phyloP scores from a whole-genome alignment of 37 sponge, comb jelly and placozoan species.

The Aphrocallistes beatrix region DNA sequence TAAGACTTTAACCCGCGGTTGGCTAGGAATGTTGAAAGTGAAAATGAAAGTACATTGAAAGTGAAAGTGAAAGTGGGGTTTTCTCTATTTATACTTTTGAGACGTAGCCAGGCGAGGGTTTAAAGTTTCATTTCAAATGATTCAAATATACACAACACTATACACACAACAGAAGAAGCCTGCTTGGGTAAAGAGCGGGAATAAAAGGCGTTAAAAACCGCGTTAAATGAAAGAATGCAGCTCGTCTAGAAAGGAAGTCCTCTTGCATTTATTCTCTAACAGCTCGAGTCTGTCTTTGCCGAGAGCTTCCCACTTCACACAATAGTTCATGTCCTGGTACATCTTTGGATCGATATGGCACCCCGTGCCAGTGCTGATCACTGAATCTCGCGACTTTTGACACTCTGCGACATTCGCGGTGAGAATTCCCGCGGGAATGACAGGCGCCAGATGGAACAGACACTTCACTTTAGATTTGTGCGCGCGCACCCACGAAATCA shows the following conservation, averaged over 20 bases:
- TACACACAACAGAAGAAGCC: neutral
- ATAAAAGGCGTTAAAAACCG: neutral
- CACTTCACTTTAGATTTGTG: neutral
- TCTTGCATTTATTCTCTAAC: neutral
- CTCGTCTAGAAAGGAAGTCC: neutral
- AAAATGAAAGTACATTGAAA: no score
- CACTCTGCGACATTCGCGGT: no score
- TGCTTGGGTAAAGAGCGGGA: neutral
- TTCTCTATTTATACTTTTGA: no score
- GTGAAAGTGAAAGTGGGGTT: no score
- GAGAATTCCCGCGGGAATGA: neutral
- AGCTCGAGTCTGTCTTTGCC: neutral
- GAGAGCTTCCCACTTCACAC: neutral
- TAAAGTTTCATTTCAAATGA: no score
- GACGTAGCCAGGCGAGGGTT: no score
- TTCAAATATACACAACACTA: neutral
- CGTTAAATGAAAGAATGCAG: neutral
- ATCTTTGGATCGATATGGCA: neutral
- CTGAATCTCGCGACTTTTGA: neutral
- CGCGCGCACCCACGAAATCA: neutral
- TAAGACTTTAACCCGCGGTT: no score
- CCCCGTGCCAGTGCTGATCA: neutral
- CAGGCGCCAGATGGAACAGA: neutral
- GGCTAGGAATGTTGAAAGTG: no score
- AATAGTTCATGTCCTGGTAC: neutral